phyloP scores from a whole-genome alignment of 2,888 invertebrate species.

The Nomada ruficornis region DNA sequence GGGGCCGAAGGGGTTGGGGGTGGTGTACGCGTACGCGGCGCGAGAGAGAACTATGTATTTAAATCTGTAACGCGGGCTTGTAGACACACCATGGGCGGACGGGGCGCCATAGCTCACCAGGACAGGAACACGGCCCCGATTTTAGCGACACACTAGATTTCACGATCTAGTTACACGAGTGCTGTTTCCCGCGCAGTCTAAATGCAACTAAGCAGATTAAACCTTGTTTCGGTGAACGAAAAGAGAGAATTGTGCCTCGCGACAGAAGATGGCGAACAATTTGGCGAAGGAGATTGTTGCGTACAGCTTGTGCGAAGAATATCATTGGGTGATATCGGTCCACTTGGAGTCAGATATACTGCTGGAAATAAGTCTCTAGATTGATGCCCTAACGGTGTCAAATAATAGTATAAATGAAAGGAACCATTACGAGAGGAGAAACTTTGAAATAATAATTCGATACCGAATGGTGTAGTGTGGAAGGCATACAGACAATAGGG shows the following conservation, averaged over 20 bases:
- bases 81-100: constrained; percentile 71
- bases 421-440: too few relatives aligned
- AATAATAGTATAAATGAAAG: too few relatives aligned
- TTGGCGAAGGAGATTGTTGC: constrained; percentile 48
- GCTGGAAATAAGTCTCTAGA: too few relatives aligned
- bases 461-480: too few relatives aligned
- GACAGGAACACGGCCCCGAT: constrained; percentile 75
- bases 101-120: constrained; percentile 67
- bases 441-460: too few relatives aligned
- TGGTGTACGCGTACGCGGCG: constrained; percentile 38
- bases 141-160: constrained; percentile 74
- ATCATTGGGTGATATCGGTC: too few relatives aligned
- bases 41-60: constrained; percentile 63
- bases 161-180: constrained; percentile 74
- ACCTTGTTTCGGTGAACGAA: constrained; percentile 73
- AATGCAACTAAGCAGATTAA: constrained; percentile 77
- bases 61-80: constrained; percentile 70
- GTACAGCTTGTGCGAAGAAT: too few relatives aligned
- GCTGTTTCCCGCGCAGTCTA: constrained; percentile 76
- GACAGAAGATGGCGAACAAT: constrained; percentile 65
- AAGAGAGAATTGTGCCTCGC: constrained; percentile 64
- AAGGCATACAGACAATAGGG: too few relatives aligned
- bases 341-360: too few relatives aligned
- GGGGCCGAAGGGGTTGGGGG: constrained; percentile 8
- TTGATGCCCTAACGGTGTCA: too few relatives aligned